Evolutionary conservation across 2,888 invertebrate genomes (phyloP).

Genomic region (Oscheius sp.): DNA sequence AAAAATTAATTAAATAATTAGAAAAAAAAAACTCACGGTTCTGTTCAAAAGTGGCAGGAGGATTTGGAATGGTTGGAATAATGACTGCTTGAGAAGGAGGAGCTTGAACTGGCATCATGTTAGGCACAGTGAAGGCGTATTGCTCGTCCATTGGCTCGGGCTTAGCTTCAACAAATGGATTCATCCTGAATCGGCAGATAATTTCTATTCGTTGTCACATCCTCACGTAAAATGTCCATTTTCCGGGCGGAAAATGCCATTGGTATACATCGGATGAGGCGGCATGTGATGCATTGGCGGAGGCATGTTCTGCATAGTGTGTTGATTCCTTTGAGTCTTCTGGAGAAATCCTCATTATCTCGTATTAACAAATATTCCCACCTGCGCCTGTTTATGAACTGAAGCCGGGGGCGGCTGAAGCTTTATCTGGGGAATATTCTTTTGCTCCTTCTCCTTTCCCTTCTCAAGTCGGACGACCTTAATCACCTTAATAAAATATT

Average conservation of each 20-base stretch:
- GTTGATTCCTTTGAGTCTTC: slow-evolving; percentile 11
- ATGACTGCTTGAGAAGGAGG: slow-evolving; percentile 3
- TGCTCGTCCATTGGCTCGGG: slow-evolving; percentile 51
- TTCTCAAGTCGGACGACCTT: slow-evolving; percentile 32
- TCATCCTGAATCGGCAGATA: neutral
- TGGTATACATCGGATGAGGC: neutral
- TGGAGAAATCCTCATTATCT: neutral
- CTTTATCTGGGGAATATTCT: slow-evolving; percentile 17
- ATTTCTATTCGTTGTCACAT: neutral
- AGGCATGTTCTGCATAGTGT: neutral
- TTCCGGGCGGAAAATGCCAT: slow-evolving; percentile 8
- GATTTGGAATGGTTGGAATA: slow-evolving; percentile 8
- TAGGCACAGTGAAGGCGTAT: slow-evolving; percentile 36
- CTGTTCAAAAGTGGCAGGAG: slow-evolving; percentile 11
- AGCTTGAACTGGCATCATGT: neutral
- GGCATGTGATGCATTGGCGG: slow-evolving; percentile 1
- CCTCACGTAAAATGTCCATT: slow-evolving; percentile 18
- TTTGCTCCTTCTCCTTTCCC: slow-evolving; percentile 9
- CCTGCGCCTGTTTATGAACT: slow-evolving; percentile 18
- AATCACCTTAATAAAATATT: slow-evolving; percentile 5
- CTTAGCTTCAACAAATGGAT: slow-evolving; percentile 46
- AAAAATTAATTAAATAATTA: neutral
- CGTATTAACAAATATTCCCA: neutral
- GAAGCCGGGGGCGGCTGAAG: slow-evolving; percentile 31
- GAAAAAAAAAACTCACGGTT: slow-evolving; percentile 24